Base-by-base conservation (phyloP, 2,113 vertebrate genomes). In the Actenoides hombroni region DNA sequence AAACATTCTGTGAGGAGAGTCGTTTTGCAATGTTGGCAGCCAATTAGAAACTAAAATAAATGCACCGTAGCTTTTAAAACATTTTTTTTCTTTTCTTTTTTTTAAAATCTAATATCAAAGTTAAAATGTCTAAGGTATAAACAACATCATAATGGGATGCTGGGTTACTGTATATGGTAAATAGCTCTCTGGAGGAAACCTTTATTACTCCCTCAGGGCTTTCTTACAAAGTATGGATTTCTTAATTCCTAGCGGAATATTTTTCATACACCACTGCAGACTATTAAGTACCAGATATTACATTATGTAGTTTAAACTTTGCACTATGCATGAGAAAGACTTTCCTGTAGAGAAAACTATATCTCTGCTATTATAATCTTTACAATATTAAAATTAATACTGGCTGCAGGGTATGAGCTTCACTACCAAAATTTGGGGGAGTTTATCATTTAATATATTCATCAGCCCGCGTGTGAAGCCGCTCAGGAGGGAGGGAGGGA, bases 261-360 rank as follows among this genome's bases (percentile, higher is more conserved):
- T 98, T 98, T 98, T 98, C 97, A 98, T 98, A 98, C 97, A 88
- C 94, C 97, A 98, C 75, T 97, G 98, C 96, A 98, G 97, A 97
- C 97, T 98, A 98, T 98, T 98, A 98, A 98, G 97, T 96, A 97
- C 86, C 95, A 98, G 95, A 97, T 97, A 97, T 98, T 96, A 97
- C 96, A 98, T 98, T 97, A 97, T 97, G 96, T 88, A 93, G 95
- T 96, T 98, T 97, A 97, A 98, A 98, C 97, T 98, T 96, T 96
- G 97, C 92, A 97, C 95, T 91, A 90, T 61, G 89, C 90, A 94
- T 76, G 65, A 97, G 96, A 97, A 96, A 98, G 96, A 96, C 93
- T 88, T 95, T 95, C 87, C 97, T 97, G 95, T 96, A 8, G 64
- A 97, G 95, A 95, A 78, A 97, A 95, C 94, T 88, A 44, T 89